Evolutionary conservation across 2,113 vertebrate species (phyloP).

Genomic region (Poeciliopsis prolifica): DNA sequence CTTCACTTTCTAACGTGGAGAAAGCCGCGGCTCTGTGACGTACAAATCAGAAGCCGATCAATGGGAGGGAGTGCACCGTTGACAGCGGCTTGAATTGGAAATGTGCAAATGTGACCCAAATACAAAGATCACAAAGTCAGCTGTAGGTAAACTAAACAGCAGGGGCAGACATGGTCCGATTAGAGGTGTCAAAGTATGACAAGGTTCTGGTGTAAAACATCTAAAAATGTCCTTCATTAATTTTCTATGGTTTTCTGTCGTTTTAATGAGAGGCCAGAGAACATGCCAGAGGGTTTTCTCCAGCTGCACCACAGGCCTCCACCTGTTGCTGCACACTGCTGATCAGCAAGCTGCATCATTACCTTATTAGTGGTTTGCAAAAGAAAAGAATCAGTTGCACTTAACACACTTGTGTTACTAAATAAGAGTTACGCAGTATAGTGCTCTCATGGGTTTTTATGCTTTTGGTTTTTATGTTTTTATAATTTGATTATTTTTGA

Average conservation of each 20-base stretch:
- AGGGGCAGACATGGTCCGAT: background rate
- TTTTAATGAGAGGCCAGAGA: background rate
- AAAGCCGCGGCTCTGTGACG: slow-evolving; percentile 31
- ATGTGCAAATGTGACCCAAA: slow-evolving; percentile 30
- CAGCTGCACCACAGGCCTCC: background rate
- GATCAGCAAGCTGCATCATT: background rate
- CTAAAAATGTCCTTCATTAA: background rate
- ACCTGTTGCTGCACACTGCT: background rate
- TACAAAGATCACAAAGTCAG: slow-evolving; percentile 22
- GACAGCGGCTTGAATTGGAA: slow-evolving; percentile 17
- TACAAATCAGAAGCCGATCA: slow-evolving; percentile 55
- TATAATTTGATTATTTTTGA: background rate
- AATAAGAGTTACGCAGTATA: background rate
- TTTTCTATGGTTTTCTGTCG: background rate
- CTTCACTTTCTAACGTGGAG: slow-evolving; percentile 44
- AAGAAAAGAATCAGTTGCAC: background rate
- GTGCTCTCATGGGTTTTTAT: background rate
- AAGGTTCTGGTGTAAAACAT: background rate
- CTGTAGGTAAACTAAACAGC: background rate
- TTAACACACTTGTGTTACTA: background rate
- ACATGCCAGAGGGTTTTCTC: background rate
- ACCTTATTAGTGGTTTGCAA: background rate
- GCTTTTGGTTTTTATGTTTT: background rate
- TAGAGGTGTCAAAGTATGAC: background rate
- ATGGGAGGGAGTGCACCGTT: slow-evolving; percentile 23